These are phyloP conservation scores for Malurus melanocephalus DNA, from an alignment of 2,113 vertebrate genomes.

Conservation along the genomic window DNA sequence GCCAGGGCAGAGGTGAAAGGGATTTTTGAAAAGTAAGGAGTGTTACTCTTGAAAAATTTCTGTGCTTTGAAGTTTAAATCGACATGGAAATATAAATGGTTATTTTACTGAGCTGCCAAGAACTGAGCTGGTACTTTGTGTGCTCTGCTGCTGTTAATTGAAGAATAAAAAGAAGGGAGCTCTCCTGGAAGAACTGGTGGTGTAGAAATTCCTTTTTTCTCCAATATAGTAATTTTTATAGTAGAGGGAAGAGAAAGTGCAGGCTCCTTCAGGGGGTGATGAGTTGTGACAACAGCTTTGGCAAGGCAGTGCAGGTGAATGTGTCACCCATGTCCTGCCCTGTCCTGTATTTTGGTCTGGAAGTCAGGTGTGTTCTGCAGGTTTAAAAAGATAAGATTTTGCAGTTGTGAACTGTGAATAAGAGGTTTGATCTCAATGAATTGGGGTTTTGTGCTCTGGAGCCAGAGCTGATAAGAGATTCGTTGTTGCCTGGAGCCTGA, in stretches of 20 bases:
- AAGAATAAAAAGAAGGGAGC: background rate
- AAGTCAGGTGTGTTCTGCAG: background rate
- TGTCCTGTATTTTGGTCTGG: background rate
- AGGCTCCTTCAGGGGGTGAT: background rate
- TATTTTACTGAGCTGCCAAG: background rate
- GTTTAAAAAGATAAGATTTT: background rate
- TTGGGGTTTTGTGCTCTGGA: background rate
- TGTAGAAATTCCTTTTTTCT: background rate
- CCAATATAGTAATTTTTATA: background rate
- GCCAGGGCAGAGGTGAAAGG: background rate
- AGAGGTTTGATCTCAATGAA: background rate
- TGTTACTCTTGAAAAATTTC: background rate
- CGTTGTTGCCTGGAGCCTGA: fast-evolving
- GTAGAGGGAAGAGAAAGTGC: background rate
- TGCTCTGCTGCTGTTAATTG: background rate
- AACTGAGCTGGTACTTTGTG: background rate
- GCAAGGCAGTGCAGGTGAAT: background rate
- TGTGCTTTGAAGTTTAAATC: background rate
- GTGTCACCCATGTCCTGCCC: background rate
- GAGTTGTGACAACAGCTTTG: background rate
- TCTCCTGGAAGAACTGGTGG: background rate
- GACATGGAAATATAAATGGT: background rate
- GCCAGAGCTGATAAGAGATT: background rate
- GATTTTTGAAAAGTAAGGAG: background rate
- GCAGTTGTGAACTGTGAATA: background rate